Evolutionary conservation across 2,797 vertebrate genomes (phyloP).

Genomic region (Coendou prehensilis): DNA sequence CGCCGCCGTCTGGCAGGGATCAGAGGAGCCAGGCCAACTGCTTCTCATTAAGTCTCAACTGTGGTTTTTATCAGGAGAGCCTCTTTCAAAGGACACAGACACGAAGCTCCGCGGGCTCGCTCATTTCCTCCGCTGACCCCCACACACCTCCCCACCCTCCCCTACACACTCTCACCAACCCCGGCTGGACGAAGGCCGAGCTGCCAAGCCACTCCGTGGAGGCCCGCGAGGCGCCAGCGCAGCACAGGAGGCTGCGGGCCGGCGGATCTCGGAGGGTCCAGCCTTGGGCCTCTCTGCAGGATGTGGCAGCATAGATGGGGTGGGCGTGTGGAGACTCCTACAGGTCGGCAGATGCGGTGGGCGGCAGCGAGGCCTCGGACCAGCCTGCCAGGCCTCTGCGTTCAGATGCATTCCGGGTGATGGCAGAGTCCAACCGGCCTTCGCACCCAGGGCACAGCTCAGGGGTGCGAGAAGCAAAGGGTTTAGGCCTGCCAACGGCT

Average conservation of each 20-base stretch:
- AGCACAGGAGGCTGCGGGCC: not conserved
- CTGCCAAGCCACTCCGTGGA: not conserved
- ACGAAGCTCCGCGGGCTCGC: conserved; percentile 68
- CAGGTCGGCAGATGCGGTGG: not conserved
- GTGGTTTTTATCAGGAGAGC: conserved; percentile 85
- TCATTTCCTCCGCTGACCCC: conserved; percentile 83
- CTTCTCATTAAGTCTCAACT: conserved; percentile 86
- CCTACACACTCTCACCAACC: conserved; percentile 9
- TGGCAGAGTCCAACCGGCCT: not conserved
- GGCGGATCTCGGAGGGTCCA: not conserved
- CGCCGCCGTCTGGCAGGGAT: conserved; percentile 81
- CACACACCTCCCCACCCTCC: conserved; percentile 66
- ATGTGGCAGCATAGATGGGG: not conserved
- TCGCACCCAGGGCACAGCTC: not conserved
- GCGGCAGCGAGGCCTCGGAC: not conserved
- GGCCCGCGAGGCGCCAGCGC: not conserved
- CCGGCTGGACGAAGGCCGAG: not conserved
- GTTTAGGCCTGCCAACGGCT: not conserved
- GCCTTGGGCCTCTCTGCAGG: not conserved
- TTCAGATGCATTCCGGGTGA: not conserved
- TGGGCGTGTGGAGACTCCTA: not conserved
- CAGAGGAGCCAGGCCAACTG: conserved; percentile 85
- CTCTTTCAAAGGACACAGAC: conserved; percentile 80
- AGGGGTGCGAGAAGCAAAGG: not conserved
- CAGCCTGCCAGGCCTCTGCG: not conserved